These are phyloP conservation scores for Montipora sp. DNA, from an alignment of 64 coral and sea anemone genomes.

Conservation along the genomic window DNA sequence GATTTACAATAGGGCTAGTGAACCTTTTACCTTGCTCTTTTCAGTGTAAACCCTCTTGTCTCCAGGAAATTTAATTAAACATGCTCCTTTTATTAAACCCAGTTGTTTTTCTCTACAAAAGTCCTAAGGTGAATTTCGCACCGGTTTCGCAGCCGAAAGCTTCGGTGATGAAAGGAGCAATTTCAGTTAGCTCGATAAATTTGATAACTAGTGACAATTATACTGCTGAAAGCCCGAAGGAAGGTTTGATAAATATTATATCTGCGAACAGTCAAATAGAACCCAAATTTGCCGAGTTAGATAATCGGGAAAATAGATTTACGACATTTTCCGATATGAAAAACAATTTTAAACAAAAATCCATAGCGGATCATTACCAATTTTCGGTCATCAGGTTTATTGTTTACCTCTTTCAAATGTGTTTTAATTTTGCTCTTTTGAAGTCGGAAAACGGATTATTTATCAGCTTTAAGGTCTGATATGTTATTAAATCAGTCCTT, in stretches of 20 bases:
- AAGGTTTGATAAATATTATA: neutral
- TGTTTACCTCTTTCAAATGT: neutral
- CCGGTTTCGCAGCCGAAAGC: too few relatives aligned
- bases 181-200: too few relatives aligned
- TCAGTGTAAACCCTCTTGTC: too few relatives aligned
- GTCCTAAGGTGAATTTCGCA: too few relatives aligned
- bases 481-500: neutral
- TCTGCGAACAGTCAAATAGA: neutral
- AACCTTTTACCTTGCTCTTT: too few relatives aligned
- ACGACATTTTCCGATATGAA: neutral
- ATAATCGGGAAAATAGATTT: neutral
- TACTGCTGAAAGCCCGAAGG: neutral
- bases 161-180: too few relatives aligned
- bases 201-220: neutral
- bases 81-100: too few relatives aligned
- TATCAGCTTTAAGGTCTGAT: neutral
- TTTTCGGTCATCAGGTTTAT: neutral
- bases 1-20: too few relatives aligned
- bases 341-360: neutral
- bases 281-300: neutral
- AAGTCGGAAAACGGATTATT: neutral
- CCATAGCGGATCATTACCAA: neutral
- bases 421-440: neutral
- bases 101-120: too few relatives aligned
- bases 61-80: too few relatives aligned